Conservation (phyloP, 2,888 invertebrate species). For the Harpalus rubripes region DNA sequence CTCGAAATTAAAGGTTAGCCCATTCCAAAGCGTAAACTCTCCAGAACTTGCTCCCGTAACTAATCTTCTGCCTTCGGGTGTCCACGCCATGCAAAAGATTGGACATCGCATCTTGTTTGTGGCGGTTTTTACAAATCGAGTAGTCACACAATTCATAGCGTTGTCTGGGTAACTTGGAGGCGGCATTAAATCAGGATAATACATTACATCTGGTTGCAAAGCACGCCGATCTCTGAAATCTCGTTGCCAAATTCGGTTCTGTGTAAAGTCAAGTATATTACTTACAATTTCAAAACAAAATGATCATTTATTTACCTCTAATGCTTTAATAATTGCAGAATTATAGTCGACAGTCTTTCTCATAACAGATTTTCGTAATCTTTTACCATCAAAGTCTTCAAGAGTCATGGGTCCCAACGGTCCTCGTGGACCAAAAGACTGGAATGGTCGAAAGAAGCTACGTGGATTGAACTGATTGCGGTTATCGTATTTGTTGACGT, state of each 20-base stretch:
- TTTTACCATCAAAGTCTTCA: slow-evolving; percentile 97
- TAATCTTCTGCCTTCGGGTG: slow-evolving; percentile 97
- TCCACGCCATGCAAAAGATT: slow-evolving; percentile 99
- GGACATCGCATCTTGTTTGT: slow-evolving; percentile 99
- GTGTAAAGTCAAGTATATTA: slow-evolving; percentile 69
- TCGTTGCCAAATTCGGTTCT: slow-evolving; percentile 97
- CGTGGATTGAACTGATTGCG: slow-evolving; percentile 69
- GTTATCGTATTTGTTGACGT: slow-evolving; percentile 67
- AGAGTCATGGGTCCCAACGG: slow-evolving; percentile 83
- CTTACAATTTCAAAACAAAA: no score
- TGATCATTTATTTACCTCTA: slow-evolving; percentile 83
- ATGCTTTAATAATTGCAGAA: slow-evolving; percentile 93
- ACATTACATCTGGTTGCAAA: slow-evolving; percentile 96
- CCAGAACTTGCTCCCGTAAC: slow-evolving; percentile 99
- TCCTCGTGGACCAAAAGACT: slow-evolving; percentile 76
- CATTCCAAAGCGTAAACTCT: slow-evolving; percentile 99
- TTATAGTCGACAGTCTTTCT: slow-evolving; percentile 99
- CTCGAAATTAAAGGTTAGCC: slow-evolving; percentile 99
- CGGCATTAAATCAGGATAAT: slow-evolving; percentile 95
- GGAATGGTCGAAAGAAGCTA: slow-evolving; percentile 76
- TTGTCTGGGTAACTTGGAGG: slow-evolving; percentile 96
- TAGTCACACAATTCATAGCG: slow-evolving; percentile 97
- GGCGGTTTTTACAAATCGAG: slow-evolving; percentile 98
- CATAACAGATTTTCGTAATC: slow-evolving; percentile 96
- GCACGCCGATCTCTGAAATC: slow-evolving; percentile 93